A percentile compares a stretch with the other conserved stretches of the same genome.
phyloP scores from a whole-genome alignment of 2,113 vertebrate genomes.

The Mus pahari region DNA sequence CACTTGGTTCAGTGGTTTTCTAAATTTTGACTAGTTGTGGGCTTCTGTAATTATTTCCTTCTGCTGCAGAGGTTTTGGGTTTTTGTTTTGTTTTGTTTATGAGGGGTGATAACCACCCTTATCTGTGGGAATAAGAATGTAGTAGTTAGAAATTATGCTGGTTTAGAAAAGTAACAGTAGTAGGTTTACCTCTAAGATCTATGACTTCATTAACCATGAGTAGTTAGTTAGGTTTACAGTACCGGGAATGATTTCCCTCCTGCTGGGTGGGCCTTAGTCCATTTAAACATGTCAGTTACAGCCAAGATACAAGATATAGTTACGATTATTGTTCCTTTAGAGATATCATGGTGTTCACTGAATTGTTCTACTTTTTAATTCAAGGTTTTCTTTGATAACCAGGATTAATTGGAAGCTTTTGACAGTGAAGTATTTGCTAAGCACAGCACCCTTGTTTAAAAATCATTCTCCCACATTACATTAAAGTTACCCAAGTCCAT shows the following conservation, averaged over 20 bases:
- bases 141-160: neutral
- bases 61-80: neutral
- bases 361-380: neutral
- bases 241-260: neutral
- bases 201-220: neutral
- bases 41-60: neutral
- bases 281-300: neutral
- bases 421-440: neutral
- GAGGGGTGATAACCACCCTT: neutral
- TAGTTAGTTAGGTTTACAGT: neutral
- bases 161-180: neutral
- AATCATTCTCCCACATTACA: neutral
- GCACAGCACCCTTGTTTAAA: neutral
- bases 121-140: neutral
- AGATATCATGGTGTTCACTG: neutral
- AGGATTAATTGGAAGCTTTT: neutral
- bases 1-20: neutral
- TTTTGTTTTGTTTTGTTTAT: neutral
- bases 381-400: neutral
- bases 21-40: neutral
- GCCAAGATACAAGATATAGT: neutral
- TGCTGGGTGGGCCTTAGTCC: neutral
- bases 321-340: neutral
- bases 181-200: neutral
- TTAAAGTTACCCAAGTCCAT: neutral